A percentile compares a stretch with the other conserved stretches of the same genome.
phyloP scores from a whole-genome alignment of 2,797 vertebrate species.

The Chelon auratus region DNA sequence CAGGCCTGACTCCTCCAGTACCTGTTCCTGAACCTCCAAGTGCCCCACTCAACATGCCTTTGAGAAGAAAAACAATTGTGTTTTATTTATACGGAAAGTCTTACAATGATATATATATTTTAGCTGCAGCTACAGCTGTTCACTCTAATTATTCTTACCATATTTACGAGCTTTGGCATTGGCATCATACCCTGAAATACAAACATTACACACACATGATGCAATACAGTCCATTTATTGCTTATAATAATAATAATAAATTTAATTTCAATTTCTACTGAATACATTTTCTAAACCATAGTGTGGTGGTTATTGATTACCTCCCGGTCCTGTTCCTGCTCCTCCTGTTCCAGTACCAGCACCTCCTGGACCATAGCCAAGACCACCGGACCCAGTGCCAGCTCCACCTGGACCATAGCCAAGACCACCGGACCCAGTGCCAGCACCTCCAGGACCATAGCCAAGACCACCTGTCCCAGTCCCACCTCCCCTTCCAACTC shows the following conservation, averaged over 20 bases:
- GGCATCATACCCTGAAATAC: constrained; percentile 68
- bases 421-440: constrained; percentile 23
- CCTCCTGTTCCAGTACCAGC: constrained; percentile 52
- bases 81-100: background rate
- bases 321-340: constrained; percentile 67
- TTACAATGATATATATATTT: constrained; percentile 1
- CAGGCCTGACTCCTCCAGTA: constrained; percentile 48
- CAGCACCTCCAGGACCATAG: constrained; percentile 30
- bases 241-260: background rate
- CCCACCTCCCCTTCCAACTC: constrained; percentile 37
- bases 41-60: constrained; percentile 76
- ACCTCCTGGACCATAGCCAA: constrained; percentile 55
- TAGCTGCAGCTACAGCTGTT: background rate
- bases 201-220: background rate
- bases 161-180: constrained; percentile 83
- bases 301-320: constrained; percentile 52
- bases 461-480: constrained; percentile 25
- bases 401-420: constrained; percentile 27
- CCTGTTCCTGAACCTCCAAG: constrained; percentile 64
- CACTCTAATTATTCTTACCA: constrained; percentile 54
- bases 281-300: background rate
- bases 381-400: constrained; percentile 44
- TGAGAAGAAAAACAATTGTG: background rate
- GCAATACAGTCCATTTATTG: background rate
- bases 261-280: too few species aligned